Base-by-base conservation (phyloP, 2,888 invertebrate genomes). In the Synergus umbraculus region DNA sequence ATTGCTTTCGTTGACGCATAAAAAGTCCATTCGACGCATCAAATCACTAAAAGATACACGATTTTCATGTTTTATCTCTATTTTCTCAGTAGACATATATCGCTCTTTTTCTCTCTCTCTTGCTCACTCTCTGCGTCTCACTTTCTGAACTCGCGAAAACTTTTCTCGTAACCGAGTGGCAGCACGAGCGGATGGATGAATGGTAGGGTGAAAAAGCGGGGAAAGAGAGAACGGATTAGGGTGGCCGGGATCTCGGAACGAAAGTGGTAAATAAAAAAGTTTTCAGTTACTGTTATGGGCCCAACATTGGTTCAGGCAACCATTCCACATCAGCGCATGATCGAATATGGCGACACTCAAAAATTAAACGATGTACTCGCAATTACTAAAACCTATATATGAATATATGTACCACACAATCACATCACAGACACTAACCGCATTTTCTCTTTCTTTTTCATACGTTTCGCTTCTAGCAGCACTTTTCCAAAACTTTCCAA, bases 91-190 rank as follows among this genome's bases (percentile, higher is more conserved):
- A 66, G 58, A 65, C 9, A 60, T 67, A 41, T 13, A 12, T 12
- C n/a, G 41, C 10, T 67, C 13, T 67, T 66, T 58, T 37, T 41
- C 65, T 41, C 58, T 41, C 79, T 43, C 15, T 5, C 37, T 73
- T 18, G 13, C 29, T 15, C 29, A 37, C 64, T 80, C 18, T 37
- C 49, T 15, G 18, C 64, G 22, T 41, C 79, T 64, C 73, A 49
- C 77, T 69, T 69, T 60, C 15, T 29, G 49, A 80, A 77, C 81
- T 81, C 73, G 84, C 86, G 86, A 86, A 89, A 89, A 89, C 88
- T 89, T 89, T 85, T 80, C 87, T 85, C 83, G 84, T 85, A 86
- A 87, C 83, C 85, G 85, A 81, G 84, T 83, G 85, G 83, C 83
- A 83, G 83, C 83, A 80, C 80, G 80, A 65, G 78, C 46, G 66